Percentiles rank a stretch among this genome's conserved stretches.
phyloP scores from a whole-genome alignment of 2,888 invertebrate genomes.

The Sinotaia quadrata region DNA sequence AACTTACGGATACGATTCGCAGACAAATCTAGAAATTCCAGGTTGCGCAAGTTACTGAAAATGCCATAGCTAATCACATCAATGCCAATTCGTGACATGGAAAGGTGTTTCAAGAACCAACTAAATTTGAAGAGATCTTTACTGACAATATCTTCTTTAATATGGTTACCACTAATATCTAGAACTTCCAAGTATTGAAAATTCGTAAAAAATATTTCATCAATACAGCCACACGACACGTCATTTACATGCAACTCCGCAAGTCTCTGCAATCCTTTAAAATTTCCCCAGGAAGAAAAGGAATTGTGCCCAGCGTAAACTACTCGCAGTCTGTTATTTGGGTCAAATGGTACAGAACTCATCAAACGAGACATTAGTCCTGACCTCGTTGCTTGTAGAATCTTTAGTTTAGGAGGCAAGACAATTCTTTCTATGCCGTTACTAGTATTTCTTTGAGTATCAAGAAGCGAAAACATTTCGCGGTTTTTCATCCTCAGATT shows the following conservation, averaged over 20 bases:
- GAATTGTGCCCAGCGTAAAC: neutral
- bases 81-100: slow-evolving; percentile 12
- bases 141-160: slow-evolving; percentile 4
- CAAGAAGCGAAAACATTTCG: too few species aligned
- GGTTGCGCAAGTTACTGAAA: slow-evolving; percentile 19
- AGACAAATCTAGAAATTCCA: slow-evolving; percentile 17
- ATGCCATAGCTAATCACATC: neutral
- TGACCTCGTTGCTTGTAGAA: neutral
- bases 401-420: neutral
- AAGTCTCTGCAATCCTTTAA: neutral
- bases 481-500: too few species aligned
- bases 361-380: neutral
- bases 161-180: slow-evolving; percentile 3
- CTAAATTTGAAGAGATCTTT: slow-evolving; percentile 21
- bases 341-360: neutral
- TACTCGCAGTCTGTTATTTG: neutral
- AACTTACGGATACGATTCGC: slow-evolving; percentile 23
- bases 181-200: slow-evolving; percentile 18
- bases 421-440: neutral
- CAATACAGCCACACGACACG: slow-evolving; percentile 16
- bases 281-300: neutral
- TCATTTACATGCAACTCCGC: neutral
- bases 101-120: too few species aligned
- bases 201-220: slow-evolving; percentile 16
- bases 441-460: neutral